phyloP scores from a whole-genome alignment of 2,113 vertebrate genomes.

The Hippocampus abdominalis region DNA sequence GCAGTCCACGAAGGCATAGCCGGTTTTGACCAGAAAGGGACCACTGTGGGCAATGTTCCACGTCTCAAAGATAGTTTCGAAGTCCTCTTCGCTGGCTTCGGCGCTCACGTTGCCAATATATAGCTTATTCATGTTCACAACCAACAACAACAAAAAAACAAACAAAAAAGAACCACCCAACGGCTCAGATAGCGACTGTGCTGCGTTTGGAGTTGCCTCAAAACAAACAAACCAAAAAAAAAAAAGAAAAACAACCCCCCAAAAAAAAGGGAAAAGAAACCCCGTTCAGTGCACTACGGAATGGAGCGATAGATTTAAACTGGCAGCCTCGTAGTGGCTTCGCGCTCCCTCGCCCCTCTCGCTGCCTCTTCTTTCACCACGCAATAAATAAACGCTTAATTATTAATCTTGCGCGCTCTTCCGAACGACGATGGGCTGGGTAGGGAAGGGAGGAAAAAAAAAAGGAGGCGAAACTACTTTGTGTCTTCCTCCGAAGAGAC shows the following conservation, averaged over 20 bases:
- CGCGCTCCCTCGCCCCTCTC: slow-evolving; percentile 62
- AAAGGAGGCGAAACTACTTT: slow-evolving; percentile 78
- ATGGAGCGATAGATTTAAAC: slow-evolving; percentile 71
- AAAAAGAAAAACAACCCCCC: neutral
- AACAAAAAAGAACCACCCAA: slow-evolving; percentile 1
- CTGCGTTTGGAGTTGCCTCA: slow-evolving; percentile 62
- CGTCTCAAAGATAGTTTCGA: slow-evolving; percentile 95
- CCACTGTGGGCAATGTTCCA: slow-evolving; percentile 93
- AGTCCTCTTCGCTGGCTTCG: slow-evolving; percentile 88
- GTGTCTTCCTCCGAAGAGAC: slow-evolving; percentile 83
- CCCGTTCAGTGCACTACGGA: slow-evolving; percentile 65
- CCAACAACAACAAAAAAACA: slow-evolving; percentile 17
- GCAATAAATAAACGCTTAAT: slow-evolving; percentile 71
- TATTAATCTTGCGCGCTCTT: slow-evolving; percentile 67
- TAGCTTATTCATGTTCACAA: slow-evolving; percentile 93
- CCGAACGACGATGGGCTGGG: slow-evolving; percentile 71
- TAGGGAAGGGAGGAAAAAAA: slow-evolving; percentile 27
- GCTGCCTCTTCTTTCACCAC: slow-evolving; percentile 51
- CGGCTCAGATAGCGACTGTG: slow-evolving; percentile 39
- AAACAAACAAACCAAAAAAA: slow-evolving; percentile 11
- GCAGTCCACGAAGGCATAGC: slow-evolving; percentile 98
- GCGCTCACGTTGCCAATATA: slow-evolving; percentile 97
- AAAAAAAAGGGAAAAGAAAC: slow-evolving; percentile 3
- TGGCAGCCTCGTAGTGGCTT: slow-evolving; percentile 64
- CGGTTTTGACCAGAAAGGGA: slow-evolving; percentile 92